Percentiles rank a stretch among this genome's conserved stretches.
Conservation (phyloP, 2,888 invertebrate genomes). For the Ochropleura plecta region DNA sequence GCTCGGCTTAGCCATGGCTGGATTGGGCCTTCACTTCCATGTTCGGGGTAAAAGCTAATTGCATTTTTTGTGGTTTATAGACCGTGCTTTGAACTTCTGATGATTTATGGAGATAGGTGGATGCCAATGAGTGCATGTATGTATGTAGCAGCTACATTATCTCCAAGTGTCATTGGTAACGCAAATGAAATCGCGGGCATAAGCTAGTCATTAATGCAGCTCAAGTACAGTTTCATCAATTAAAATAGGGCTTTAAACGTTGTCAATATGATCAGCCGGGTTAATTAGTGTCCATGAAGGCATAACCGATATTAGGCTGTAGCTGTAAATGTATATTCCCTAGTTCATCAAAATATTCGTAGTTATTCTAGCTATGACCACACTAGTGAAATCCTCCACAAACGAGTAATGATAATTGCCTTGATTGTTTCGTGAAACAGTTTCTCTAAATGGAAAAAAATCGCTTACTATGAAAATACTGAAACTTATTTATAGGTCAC, state of each 20-base stretch:
- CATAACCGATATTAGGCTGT: background rate
- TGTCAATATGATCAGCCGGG: background rate
- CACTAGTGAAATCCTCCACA: too few species aligned
- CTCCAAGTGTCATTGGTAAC: background rate
- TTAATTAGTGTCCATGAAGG: background rate
- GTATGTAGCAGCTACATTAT: background rate
- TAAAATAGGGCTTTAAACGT: background rate
- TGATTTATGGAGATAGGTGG: background rate
- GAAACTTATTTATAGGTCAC: conserved; percentile 2
- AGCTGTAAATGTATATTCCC: background rate
- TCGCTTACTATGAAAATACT: background rate
- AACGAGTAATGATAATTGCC: background rate
- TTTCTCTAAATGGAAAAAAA: background rate
- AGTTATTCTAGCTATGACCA: background rate
- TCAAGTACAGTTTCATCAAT: background rate
- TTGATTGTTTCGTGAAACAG: background rate
- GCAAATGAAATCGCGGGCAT: background rate
- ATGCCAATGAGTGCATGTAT: background rate
- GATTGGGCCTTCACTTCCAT: conserved; percentile 1
- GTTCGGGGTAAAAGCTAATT: conserved; percentile 17
- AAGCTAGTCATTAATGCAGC: background rate
- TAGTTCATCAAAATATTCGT: background rate
- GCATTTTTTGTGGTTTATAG: conserved; percentile 1
- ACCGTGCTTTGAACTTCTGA: background rate
- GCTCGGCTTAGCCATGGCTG: background rate